phyloP scores from a whole-genome alignment of 2,797 vertebrate species.

The Galagoides demidoff region DNA sequence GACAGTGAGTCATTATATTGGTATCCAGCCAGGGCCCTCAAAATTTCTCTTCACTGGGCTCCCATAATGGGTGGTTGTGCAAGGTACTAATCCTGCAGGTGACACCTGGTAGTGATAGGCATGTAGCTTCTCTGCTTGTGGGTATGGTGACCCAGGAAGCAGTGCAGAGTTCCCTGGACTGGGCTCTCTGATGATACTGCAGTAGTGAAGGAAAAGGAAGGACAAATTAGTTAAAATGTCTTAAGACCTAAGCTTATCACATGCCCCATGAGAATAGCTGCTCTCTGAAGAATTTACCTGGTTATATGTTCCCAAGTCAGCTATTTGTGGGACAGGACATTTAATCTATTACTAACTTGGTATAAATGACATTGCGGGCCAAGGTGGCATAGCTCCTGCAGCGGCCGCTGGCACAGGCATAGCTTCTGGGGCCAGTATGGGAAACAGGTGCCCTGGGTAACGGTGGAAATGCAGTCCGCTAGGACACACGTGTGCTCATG shows the following conservation, averaged over 20 bases:
- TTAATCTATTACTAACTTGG: background rate
- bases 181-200: background rate
- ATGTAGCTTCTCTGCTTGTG: background rate
- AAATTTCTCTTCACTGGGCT: rapidly evolving
- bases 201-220: background rate
- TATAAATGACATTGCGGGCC: background rate
- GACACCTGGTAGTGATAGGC: background rate
- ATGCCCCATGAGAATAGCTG: background rate
- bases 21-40: background rate
- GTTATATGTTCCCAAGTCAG: background rate
- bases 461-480: no score
- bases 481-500: background rate
- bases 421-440: background rate
- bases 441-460: background rate
- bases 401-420: background rate
- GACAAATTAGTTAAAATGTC: background rate
- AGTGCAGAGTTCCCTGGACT: background rate
- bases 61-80: no score
- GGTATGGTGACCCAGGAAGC: background rate
- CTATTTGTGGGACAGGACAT: background rate
- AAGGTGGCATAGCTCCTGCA: background rate
- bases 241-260: background rate
- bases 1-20: background rate
- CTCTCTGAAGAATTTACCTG: background rate
- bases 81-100: background rate